Percentiles rank a stretch among this genome's conserved stretches.
Conservation (phyloP, 2,113 vertebrate species). For the Sitta europaea region DNA sequence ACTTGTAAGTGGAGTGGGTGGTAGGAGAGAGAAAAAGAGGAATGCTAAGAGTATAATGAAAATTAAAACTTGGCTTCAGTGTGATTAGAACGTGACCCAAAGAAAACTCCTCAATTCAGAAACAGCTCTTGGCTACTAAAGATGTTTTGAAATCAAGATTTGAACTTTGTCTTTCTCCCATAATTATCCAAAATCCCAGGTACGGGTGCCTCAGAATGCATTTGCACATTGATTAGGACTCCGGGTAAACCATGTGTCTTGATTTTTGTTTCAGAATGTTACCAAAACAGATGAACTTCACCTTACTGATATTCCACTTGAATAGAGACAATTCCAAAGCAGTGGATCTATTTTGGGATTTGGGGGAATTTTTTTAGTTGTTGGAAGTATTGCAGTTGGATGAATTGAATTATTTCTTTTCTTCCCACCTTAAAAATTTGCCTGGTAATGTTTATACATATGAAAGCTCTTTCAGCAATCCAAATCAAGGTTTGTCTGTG, state of each 20-base stretch:
- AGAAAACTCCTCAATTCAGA: constrained; percentile 32
- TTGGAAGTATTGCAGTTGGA: constrained; percentile 13
- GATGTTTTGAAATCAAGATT: constrained; percentile 2
- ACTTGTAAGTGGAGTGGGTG: constrained; percentile 81
- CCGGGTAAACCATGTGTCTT: neutral
- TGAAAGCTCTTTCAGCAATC: constrained; percentile 9
- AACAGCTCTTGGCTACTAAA: constrained; percentile 17
- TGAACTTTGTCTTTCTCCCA: constrained; percentile 35
- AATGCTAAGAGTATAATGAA: constrained; percentile 35
- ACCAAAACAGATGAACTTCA: neutral
- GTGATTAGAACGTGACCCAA: constrained; percentile 46
- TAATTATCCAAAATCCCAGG: neutral
- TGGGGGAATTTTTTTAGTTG: neutral
- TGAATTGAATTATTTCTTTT: neutral
- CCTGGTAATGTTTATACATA: neutral
- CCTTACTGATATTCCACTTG: neutral
- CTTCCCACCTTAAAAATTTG: neutral
- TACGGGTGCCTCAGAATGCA: constrained; percentile 33
- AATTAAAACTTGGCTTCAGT: constrained; percentile 57
- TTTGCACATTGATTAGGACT: constrained; percentile 47
- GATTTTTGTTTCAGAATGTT: constrained; percentile 13
- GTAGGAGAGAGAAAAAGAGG: constrained; percentile 33
- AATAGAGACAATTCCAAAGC: constrained; percentile 5
- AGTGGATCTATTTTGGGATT: neutral
- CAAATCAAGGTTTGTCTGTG: neutral